These are phyloP conservation scores for Vultur gryphus DNA, from an alignment of 2,797 vertebrate genomes.

Conservation along the genomic window DNA sequence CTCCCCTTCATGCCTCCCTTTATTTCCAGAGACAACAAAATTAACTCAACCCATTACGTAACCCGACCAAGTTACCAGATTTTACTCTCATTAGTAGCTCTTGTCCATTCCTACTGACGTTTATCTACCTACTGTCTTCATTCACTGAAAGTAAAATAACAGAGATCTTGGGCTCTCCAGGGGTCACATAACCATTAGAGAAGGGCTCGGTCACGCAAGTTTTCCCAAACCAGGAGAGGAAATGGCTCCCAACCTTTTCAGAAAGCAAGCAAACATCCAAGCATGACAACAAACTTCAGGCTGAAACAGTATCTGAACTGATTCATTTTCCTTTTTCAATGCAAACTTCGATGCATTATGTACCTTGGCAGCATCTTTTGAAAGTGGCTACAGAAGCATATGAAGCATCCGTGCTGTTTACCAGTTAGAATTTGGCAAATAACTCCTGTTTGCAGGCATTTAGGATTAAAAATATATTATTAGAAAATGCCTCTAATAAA, in stretches of 20 bases:
- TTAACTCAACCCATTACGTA: background rate
- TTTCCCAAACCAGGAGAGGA: background rate
- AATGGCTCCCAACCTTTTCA: background rate
- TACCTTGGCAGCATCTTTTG: conserved; percentile 47
- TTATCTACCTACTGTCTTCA: background rate
- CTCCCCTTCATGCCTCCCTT: background rate
- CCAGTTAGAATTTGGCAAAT: conserved; percentile 29
- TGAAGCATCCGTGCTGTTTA: conserved; percentile 46
- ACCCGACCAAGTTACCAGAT: background rate
- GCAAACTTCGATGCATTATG: conserved; percentile 52
- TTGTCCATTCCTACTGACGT: background rate
- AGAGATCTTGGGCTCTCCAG: background rate
- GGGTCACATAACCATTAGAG: background rate
- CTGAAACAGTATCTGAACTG: conserved; percentile 42
- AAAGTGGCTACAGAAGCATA: conserved; percentile 42
- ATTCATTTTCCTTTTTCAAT: conserved; percentile 29
- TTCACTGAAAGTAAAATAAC: background rate
- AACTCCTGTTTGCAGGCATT: conserved; percentile 26
- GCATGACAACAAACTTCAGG: conserved; percentile 11
- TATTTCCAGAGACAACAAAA: background rate
- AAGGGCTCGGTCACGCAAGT: background rate
- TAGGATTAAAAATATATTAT: conserved; percentile 30
- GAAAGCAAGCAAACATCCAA: background rate
- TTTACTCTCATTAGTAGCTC: background rate
- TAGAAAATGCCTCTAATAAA: background rate